phyloP scores from a whole-genome alignment of 2,113 vertebrate species.

The Bettongia penicillata region DNA sequence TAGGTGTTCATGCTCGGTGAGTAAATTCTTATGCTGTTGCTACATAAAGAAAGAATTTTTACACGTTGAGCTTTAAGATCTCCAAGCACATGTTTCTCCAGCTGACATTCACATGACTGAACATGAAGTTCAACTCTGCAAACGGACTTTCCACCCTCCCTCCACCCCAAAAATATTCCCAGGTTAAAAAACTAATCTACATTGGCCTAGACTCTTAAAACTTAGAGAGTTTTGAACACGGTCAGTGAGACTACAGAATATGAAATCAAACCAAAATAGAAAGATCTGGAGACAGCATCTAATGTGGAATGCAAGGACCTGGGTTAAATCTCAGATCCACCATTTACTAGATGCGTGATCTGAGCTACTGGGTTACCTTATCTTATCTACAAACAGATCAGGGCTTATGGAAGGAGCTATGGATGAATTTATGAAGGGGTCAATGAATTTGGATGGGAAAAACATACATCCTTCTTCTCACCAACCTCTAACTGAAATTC shows the following conservation, averaged over 20 bases:
- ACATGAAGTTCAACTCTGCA: neutral
- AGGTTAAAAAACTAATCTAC: neutral
- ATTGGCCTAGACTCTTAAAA: neutral
- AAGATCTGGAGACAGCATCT: neutral
- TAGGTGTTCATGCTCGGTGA: constrained; percentile 92
- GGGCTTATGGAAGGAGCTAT: neutral
- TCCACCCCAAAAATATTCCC: neutral
- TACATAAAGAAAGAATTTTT: constrained; percentile 85
- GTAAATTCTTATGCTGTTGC: constrained; percentile 95
- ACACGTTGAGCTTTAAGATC: constrained; percentile 70
- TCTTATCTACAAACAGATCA: neutral
- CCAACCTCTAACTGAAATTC: neutral
- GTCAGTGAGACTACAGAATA: neutral
- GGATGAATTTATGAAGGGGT: neutral
- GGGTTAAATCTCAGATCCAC: neutral
- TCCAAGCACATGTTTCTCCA: constrained; percentile 23
- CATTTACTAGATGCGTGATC: neutral
- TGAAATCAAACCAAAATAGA: neutral
- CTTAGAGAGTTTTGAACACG: neutral
- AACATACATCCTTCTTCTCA: neutral
- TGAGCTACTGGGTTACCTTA: neutral
- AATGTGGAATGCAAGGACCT: neutral
- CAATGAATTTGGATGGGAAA: neutral
- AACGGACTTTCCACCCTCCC: neutral
- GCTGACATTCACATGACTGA: neutral